Base-by-base conservation (phyloP, 1,140 invertebrate genomes). In the Dendroctonus valens region DNA sequence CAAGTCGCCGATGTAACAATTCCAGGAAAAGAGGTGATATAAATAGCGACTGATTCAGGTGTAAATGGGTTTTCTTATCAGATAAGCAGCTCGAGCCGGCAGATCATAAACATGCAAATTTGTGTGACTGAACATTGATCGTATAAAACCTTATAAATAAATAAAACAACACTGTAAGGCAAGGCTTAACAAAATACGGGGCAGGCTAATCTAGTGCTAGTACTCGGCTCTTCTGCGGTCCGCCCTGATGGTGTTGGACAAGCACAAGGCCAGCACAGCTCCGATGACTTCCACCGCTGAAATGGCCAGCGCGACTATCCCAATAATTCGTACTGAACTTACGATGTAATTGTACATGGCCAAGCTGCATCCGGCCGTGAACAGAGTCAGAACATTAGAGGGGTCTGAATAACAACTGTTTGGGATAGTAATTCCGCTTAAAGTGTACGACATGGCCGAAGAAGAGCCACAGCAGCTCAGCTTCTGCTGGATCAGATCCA, bases 401-500 rank as follows among this genome's bases (percentile, higher is more conserved):
- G 6, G 26, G 9, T 40, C 12, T 38, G 15, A 8, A 40, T 41
- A 58, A 42, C 54, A 58, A 41, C 54, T 58, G 7, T 41, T 6
- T 42, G 54, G 54, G 5, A 42, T 54, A 3, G 11, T 5, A 11
- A 3, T 2, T 40, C 52, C 52, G 7, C 15, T 55, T 37, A 14
- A 0, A 9, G 8, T 55, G 39, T 41, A 58, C 9, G 9, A 58
- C 2, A 6, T 2, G 0, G 54, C 5, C n/a, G 54, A 3, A n/a
- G 6, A 41, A n/a, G 54, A 42, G 15, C 54, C 54, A 41, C 54
- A 58, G 26, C 54, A 58, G 14, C 42, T n/a, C 5, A 58, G 15
- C 14, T 42, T 58, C 38, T 41, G 54, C 54, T 58, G 54, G 15
- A 58, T 58, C n/a, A 58, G 26, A 14, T 58, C 54, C 7, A 58